Evolutionary conservation across 2,888 invertebrate genomes (phyloP).

Genomic region (Bombylius discolor): DNA sequence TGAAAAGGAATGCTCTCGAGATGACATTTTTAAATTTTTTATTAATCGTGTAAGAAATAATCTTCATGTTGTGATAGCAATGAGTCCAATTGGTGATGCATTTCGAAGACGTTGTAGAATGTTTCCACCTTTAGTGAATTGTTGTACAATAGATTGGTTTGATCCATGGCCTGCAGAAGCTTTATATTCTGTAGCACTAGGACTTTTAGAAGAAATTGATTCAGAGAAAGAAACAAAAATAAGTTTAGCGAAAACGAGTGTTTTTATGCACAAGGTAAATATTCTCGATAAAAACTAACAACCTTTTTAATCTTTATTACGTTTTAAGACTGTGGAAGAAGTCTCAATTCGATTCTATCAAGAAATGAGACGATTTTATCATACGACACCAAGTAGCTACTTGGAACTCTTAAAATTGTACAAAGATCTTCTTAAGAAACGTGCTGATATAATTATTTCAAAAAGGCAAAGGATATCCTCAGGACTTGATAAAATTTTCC

Average conservation of each 20-base stretch:
- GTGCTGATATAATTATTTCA: slow-evolving; percentile 51
- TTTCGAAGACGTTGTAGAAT: slow-evolving; percentile 80
- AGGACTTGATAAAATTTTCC: slow-evolving; percentile 45
- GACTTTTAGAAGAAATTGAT: slow-evolving; percentile 48
- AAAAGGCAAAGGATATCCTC: slow-evolving; percentile 57
- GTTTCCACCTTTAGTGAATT: slow-evolving; percentile 89
- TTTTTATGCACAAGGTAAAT: slow-evolving; percentile 53
- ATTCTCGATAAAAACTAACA: no score
- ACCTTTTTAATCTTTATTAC: background rate
- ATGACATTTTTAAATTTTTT: slow-evolving; percentile 73
- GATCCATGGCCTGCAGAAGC: slow-evolving; percentile 85
- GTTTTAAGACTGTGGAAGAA: slow-evolving; percentile 57
- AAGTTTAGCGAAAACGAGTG: slow-evolving; percentile 51
- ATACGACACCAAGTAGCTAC: slow-evolving; percentile 86
- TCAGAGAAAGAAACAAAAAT: slow-evolving; percentile 40
- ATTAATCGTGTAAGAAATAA: slow-evolving; percentile 70
- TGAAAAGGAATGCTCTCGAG: slow-evolving; percentile 46
- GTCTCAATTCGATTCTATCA: slow-evolving; percentile 64
- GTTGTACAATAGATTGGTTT: slow-evolving; percentile 92
- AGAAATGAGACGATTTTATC: slow-evolving; percentile 75
- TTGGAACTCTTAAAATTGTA: slow-evolving; percentile 74
- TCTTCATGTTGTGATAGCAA: slow-evolving; percentile 74
- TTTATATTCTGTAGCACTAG: slow-evolving; percentile 65
- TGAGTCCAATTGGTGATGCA: slow-evolving; percentile 82
- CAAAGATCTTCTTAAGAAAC: slow-evolving; percentile 54